Conservation (phyloP, 1,140 invertebrate genomes). For the Philotrypesis tridentata region DNA sequence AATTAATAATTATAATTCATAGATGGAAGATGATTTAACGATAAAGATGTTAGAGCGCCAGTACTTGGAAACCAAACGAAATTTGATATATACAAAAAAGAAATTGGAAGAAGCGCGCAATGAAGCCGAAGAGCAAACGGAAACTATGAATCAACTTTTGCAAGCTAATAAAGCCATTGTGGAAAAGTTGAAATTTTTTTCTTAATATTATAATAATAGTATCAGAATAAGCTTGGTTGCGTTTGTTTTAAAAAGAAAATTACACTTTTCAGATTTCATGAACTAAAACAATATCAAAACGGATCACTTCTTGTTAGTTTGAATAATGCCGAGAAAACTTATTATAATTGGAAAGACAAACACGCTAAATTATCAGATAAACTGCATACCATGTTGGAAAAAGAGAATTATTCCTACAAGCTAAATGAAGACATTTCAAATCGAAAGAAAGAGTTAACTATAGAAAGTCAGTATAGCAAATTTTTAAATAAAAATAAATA, state of each 20-base stretch:
- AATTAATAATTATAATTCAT: background rate
- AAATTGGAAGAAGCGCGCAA: constrained; percentile 19
- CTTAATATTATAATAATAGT: background rate
- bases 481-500: background rate
- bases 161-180: constrained; percentile 25
- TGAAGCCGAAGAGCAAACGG: constrained; percentile 13
- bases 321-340: constrained; percentile 25
- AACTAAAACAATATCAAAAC: constrained; percentile 33
- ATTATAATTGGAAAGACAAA: constrained; percentile 1
- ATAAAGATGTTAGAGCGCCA: constrained; percentile 41
- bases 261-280: constrained; percentile 12
- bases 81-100: constrained; percentile 13
- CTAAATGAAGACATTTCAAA: background rate
- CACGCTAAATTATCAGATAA: background rate
- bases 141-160: constrained; percentile 26
- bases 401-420: background rate
- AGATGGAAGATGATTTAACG: constrained; percentile 41
- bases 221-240: too few relatives aligned
- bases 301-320: constrained; percentile 14
- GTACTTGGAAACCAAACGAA: constrained; percentile 6
- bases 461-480: constrained; percentile 11
- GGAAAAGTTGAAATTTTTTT: constrained; percentile 37
- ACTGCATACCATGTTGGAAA: background rate
- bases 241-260: background rate
- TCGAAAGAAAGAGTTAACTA: constrained; percentile 10